Percentiles rank a stretch among this genome's conserved stretches.
These are phyloP conservation scores for Serripes groenlandicus DNA, from an alignment of 2,888 invertebrate genomes.

Conservation along the genomic window DNA sequence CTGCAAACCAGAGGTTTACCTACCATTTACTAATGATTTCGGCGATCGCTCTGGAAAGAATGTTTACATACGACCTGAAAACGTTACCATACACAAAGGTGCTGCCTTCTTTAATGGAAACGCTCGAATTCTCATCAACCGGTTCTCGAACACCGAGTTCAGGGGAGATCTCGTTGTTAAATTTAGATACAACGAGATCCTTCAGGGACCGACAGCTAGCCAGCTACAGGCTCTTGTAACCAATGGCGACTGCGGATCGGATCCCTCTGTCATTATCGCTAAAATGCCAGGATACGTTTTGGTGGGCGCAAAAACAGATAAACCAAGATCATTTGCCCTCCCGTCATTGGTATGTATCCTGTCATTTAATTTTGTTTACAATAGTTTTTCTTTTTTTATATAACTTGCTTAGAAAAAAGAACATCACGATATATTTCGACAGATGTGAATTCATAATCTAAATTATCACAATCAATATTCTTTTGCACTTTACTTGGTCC, in stretches of 20 bases:
- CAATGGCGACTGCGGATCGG: slow-evolving; percentile 79
- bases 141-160: slow-evolving; percentile 75
- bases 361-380: too few species aligned
- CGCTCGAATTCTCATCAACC: slow-evolving; percentile 73
- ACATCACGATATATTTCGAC: too few species aligned
- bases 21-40: slow-evolving; percentile 69
- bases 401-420: too few species aligned
- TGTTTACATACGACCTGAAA: slow-evolving; percentile 66
- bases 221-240: slow-evolving; percentile 73
- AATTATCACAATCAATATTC: too few species aligned
- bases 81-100: slow-evolving; percentile 70
- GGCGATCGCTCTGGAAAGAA: slow-evolving; percentile 69
- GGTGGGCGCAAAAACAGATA: slow-evolving; percentile 67
- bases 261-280: slow-evolving; percentile 76
- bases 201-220: slow-evolving; percentile 7
- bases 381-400: too few species aligned
- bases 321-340: slow-evolving; percentile 44
- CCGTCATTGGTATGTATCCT: slow-evolving; percentile 58
- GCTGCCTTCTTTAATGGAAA: slow-evolving; percentile 77
- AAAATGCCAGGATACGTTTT: slow-evolving; percentile 67
- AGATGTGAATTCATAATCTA: too few species aligned
- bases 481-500: too few species aligned
- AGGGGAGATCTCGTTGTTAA: slow-evolving; percentile 74
- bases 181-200: slow-evolving; percentile 70
- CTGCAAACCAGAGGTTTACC: slow-evolving; percentile 71